Evolutionary conservation across 2,113 vertebrate genomes (phyloP).

Genomic region (Typhlomys cinereus): DNA sequence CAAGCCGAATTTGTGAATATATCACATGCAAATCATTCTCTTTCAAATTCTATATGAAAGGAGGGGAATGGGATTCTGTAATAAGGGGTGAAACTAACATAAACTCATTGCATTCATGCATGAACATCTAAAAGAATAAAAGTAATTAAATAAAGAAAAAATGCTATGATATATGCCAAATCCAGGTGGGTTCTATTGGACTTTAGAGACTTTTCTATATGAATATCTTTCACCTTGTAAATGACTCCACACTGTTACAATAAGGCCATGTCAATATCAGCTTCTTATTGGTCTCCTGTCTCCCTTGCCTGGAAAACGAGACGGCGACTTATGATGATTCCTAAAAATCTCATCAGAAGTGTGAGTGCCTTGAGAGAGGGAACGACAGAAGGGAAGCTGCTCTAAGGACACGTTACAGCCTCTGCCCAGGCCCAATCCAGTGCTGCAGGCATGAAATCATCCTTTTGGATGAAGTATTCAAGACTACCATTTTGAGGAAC

Average conservation of each 20-base stretch:
- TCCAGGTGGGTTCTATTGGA: not conserved
- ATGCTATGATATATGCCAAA: constrained; percentile 2
- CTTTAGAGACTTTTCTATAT: constrained; percentile 29
- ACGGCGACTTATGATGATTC: not conserved
- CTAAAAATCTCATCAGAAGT: not conserved
- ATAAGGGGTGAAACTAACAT: too few species aligned
- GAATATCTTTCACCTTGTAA: not conserved
- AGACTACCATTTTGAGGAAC: constrained; percentile 14
- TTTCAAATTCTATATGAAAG: not conserved
- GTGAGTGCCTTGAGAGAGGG: not conserved
- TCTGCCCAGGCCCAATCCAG: not conserved
- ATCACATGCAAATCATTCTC: not conserved
- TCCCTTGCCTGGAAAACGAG: not conserved
- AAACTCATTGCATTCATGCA: too few species aligned
- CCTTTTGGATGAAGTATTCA: not conserved
- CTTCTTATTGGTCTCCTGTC: not conserved
- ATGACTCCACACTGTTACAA: not conserved
- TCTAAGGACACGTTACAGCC: not conserved
- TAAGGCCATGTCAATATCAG: not conserved
- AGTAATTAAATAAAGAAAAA: too few species aligned
- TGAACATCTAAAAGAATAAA: too few species aligned
- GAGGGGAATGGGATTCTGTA: too few species aligned
- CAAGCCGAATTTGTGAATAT: not conserved
- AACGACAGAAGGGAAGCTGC: not conserved
- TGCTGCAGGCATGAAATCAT: not conserved